phyloP scores from a whole-genome alignment of 2,888 invertebrate genomes.

The Azorinus chamasolen region DNA sequence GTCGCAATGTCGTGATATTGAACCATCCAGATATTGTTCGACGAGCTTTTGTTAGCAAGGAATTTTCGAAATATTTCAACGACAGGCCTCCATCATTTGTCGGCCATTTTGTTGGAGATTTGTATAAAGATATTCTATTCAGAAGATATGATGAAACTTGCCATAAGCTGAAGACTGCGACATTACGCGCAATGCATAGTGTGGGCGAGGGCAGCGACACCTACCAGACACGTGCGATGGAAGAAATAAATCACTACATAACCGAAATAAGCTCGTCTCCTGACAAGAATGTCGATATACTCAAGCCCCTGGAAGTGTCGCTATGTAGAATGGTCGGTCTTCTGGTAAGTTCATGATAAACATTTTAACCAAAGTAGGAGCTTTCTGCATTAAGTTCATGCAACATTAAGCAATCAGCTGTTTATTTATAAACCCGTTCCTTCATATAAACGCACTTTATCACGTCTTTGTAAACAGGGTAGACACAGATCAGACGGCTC shows the following conservation, averaged over 20 bases:
- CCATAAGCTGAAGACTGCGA: conserved; percentile 45
- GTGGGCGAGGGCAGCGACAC: conserved; percentile 29
- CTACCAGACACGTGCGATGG: conserved; percentile 14
- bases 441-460: no score
- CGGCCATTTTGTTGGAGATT: conserved; percentile 48
- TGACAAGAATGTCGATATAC: conserved; percentile 43
- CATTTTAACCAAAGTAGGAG: no score
- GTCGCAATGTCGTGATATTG: conserved; percentile 45
- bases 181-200: conserved; percentile 45
- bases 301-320: conserved; percentile 55
- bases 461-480: no score
- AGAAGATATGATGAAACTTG: conserved; percentile 56
- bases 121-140: conserved; percentile 59
- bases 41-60: conserved; percentile 39
- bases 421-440: no score
- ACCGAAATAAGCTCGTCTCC: conserved; percentile 10
- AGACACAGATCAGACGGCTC: no score
- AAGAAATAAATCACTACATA: conserved; percentile 39
- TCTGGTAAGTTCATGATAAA: conserved; percentile 55
- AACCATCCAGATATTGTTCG: conserved; percentile 47
- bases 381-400: no score
- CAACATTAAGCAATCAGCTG: no score
- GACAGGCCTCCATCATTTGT: conserved; percentile 60
- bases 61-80: conserved; percentile 28
- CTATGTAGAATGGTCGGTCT: conserved; percentile 67